A percentile compares a stretch with the other conserved stretches of the same genome.
These are phyloP conservation scores for Parnassius smintheus DNA, from an alignment of 2,888 invertebrate species.

Conservation along the genomic window DNA sequence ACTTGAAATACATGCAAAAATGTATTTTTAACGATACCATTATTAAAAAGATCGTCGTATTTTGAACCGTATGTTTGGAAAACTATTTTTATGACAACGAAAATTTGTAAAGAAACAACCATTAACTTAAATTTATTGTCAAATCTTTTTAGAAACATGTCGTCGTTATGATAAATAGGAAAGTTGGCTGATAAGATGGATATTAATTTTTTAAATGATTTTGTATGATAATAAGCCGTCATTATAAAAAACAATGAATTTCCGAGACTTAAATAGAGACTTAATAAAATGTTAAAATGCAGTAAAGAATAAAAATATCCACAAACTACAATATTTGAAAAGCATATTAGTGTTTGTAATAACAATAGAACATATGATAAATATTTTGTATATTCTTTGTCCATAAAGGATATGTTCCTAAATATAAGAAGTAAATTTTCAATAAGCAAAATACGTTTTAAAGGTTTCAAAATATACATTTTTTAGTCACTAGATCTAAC, in stretches of 20 bases:
- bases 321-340: conserved; percentile 4
- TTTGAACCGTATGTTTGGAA: background rate
- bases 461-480: conserved; percentile 10
- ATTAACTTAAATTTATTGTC: background rate
- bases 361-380: background rate
- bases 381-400: background rate
- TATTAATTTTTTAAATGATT: conserved; percentile 7
- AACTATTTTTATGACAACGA: background rate
- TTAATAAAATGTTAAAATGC: background rate
- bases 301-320: conserved; percentile 1
- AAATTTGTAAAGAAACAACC: background rate
- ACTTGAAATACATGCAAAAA: conserved; percentile 1
- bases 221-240: conserved; percentile 6
- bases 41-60: background rate
- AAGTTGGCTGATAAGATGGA: background rate
- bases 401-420: conserved; percentile 11
- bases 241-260: conserved; percentile 12
- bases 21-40: background rate
- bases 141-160: conserved; percentile 6
- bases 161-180: conserved; percentile 5
- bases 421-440: conserved; percentile 19
- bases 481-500: background rate
- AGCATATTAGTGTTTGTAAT: background rate
- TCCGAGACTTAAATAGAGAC: background rate
- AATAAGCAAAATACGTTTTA: background rate